phyloP scores from a whole-genome alignment of 2,888 invertebrate species.

The Coelinius sp. region DNA sequence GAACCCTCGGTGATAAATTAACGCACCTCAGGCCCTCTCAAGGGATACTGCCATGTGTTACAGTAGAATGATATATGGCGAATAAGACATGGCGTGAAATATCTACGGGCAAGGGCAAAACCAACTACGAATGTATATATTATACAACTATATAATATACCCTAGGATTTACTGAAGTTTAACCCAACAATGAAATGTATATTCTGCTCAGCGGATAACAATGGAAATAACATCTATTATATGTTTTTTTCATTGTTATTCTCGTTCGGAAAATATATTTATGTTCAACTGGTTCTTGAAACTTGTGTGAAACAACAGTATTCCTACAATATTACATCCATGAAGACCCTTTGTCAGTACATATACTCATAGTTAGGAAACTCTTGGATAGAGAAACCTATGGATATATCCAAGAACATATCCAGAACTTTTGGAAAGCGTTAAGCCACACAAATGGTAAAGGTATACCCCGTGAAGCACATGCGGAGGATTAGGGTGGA shows the following conservation, averaged over 20 bases:
- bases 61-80: slow-evolving; percentile 61
- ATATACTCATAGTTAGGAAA: background rate
- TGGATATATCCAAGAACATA: slow-evolving; percentile 2
- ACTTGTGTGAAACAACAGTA: background rate
- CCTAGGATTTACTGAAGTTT: slow-evolving; percentile 11
- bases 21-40: slow-evolving; percentile 50
- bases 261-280: background rate
- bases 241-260: background rate
- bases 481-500: background rate
- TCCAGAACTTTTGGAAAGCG: background rate
- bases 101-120: slow-evolving; percentile 43
- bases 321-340: background rate
- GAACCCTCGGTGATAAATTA: slow-evolving; percentile 59
- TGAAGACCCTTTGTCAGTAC: slow-evolving; percentile 9
- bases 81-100: slow-evolving; percentile 55
- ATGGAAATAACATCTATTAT: background rate
- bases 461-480: background rate
- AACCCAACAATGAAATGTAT: background rate
- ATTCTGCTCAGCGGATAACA: background rate
- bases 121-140: background rate
- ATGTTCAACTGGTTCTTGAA: background rate
- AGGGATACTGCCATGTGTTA: slow-evolving; percentile 62
- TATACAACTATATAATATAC: background rate
- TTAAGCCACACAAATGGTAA: slow-evolving; percentile 7
- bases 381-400: slow-evolving; percentile 7